phyloP scores from a whole-genome alignment of 2,888 invertebrate species.

The Cephus pygmeus region DNA sequence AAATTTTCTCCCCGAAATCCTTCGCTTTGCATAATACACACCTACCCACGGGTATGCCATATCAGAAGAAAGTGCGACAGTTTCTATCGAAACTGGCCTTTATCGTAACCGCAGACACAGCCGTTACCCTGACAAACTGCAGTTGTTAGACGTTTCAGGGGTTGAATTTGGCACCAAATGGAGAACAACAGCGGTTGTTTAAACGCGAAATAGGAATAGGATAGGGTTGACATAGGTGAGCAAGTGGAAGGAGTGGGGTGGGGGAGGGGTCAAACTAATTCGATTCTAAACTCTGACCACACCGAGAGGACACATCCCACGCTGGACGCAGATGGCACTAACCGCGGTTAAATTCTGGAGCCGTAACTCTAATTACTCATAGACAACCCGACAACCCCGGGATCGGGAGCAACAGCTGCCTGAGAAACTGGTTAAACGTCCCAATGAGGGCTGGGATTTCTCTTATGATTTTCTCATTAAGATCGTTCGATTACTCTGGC shows the following conservation, averaged over 20 bases:
- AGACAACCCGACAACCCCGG: conserved; percentile 58
- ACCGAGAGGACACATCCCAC: conserved; percentile 44
- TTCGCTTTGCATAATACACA: too few species aligned
- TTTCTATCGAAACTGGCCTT: conserved; percentile 17
- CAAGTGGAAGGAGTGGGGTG: conserved; percentile 29
- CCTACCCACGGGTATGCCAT: too few species aligned
- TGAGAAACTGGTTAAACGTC: conserved; percentile 61
- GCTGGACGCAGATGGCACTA: conserved; percentile 65
- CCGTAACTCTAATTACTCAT: conserved; percentile 67
- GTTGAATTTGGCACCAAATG: conserved; percentile 12
- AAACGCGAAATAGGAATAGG: conserved; percentile 40
- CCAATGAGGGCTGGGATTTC: background rate
- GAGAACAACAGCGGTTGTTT: conserved; percentile 15
- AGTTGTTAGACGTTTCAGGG: conserved; percentile 43
- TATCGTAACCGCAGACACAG: conserved; percentile 43
- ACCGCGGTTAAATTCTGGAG: conserved; percentile 66
- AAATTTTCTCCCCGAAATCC: too few species aligned
- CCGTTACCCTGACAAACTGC: conserved; percentile 49
- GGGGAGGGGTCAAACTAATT: conserved; percentile 64
- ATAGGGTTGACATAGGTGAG: conserved; percentile 16
- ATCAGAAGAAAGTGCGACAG: too few species aligned
- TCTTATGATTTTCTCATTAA: background rate
- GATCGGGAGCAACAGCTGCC: conserved; percentile 62
- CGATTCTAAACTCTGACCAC: conserved; percentile 67
- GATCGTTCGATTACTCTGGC: background rate